Conservation (phyloP, 2,888 invertebrate species). For the Acronicta aceris region DNA sequence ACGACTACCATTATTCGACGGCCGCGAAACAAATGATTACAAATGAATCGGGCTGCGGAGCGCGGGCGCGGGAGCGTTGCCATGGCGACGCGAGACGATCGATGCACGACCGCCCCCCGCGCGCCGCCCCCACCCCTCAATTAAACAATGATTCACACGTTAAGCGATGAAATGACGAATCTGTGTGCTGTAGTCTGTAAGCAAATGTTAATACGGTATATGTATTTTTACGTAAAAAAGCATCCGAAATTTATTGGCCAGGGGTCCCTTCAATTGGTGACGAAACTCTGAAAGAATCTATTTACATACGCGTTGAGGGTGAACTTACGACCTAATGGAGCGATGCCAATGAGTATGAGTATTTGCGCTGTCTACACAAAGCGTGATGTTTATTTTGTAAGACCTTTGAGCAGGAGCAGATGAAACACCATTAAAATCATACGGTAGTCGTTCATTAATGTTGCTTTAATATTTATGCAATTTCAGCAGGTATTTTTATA, state of each 20-base stretch:
- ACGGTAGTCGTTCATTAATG: constrained; percentile 36
- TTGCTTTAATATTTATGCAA: constrained; percentile 29
- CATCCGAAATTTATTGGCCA: constrained; percentile 12
- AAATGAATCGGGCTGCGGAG: constrained; percentile 81
- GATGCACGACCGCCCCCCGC: constrained; percentile 73
- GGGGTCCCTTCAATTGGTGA: constrained; percentile 30
- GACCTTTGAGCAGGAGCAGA: constrained; percentile 39
- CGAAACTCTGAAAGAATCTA: constrained; percentile 35
- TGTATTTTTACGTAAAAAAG: background rate
- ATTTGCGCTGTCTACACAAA: constrained; percentile 47
- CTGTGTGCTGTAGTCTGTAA: constrained; percentile 62
- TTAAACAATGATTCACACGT: constrained; percentile 87
- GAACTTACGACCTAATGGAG: constrained; percentile 53
- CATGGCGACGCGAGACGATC: constrained; percentile 86
- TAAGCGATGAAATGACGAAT: constrained; percentile 76
- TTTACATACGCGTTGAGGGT: constrained; percentile 47
- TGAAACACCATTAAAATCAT: constrained; percentile 37
- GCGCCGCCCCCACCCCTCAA: constrained; percentile 74
- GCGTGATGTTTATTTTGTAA: constrained; percentile 46
- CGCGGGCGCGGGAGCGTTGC: constrained; percentile 70
- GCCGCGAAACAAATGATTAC: constrained; percentile 88
- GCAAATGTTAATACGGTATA: constrained; percentile 13
- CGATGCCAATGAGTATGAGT: constrained; percentile 47
- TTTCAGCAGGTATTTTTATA: background rate
- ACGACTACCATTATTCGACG: constrained; percentile 83